A percentile compares a stretch with the other conserved stretches of the same genome.
phyloP scores from a whole-genome alignment of 2,797 vertebrate species.

The Cygnus olor region DNA sequence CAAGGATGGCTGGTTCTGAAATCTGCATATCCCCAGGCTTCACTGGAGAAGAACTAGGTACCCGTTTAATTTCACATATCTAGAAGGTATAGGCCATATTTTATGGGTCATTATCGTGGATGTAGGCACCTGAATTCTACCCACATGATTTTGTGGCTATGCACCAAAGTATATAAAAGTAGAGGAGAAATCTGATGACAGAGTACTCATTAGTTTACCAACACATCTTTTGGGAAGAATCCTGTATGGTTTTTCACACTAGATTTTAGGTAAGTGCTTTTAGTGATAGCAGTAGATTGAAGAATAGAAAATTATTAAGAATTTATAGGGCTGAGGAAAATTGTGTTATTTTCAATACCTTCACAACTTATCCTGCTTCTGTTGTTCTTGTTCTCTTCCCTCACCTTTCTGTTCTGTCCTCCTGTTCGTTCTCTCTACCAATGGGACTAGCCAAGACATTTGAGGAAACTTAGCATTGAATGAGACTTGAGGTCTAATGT shows the following conservation, averaged over 20 bases:
- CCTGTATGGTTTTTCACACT: not conserved
- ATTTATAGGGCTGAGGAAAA: not conserved
- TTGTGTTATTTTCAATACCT: not conserved
- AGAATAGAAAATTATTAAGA: not conserved
- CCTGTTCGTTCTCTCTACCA: not conserved
- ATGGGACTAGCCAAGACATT: slow-evolving; percentile 27
- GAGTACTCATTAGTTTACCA: not conserved
- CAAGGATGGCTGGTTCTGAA: not conserved
- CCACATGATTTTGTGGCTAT: not conserved
- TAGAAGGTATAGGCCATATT: not conserved
- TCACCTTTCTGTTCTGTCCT: not conserved
- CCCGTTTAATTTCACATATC: not conserved
- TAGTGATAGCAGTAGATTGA: not conserved
- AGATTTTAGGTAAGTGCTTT: not conserved
- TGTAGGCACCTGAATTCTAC: not conserved
- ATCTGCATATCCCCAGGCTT: not conserved
- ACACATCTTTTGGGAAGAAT: not conserved
- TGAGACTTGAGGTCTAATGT: not conserved
- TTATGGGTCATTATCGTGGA: not conserved
- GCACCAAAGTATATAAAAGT: not conserved
- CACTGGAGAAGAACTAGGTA: not conserved
- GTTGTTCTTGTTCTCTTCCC: not conserved
- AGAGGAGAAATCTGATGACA: not conserved
- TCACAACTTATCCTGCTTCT: not conserved
- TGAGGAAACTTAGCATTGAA: slow-evolving; percentile 2